Conservation (phyloP, 2,888 invertebrate genomes). For the Tyria jacobaeae region DNA sequence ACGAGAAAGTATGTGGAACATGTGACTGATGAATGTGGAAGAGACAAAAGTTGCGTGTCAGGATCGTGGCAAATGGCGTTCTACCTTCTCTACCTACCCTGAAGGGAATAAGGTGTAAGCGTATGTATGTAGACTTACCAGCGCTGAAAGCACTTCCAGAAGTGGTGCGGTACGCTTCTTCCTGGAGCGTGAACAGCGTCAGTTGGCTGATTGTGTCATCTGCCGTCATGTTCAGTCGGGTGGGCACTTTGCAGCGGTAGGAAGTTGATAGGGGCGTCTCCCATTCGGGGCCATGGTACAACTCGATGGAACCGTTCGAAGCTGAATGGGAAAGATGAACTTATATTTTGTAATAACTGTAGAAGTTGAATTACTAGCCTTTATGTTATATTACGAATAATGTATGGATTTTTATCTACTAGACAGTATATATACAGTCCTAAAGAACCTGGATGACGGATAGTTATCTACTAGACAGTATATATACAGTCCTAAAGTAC, state of each 20-base stretch:
- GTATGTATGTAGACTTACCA: slow-evolving; percentile 88
- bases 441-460: too few species aligned
- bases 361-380: background rate
- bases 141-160: slow-evolving; percentile 87
- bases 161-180: slow-evolving; percentile 90
- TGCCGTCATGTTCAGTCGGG: slow-evolving; percentile 85
- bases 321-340: slow-evolving; percentile 43
- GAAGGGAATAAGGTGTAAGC: too few species aligned
- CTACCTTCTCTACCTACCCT: too few species aligned
- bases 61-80: too few species aligned
- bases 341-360: background rate
- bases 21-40: too few species aligned
- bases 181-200: slow-evolving; percentile 88
- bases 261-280: slow-evolving; percentile 88
- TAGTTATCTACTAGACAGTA: too few species aligned
- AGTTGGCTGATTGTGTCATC: slow-evolving; percentile 75
- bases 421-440: too few species aligned
- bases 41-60: too few species aligned
- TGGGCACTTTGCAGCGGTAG: slow-evolving; percentile 89
- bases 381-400: too few species aligned
- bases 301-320: slow-evolving; percentile 63
- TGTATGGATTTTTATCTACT: too few species aligned
- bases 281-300: slow-evolving; percentile 86
- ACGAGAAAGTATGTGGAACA: too few species aligned
- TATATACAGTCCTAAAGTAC: too few species aligned